phyloP scores from a whole-genome alignment of 2,113 vertebrate genomes.

The Eptesicus fuscus region DNA sequence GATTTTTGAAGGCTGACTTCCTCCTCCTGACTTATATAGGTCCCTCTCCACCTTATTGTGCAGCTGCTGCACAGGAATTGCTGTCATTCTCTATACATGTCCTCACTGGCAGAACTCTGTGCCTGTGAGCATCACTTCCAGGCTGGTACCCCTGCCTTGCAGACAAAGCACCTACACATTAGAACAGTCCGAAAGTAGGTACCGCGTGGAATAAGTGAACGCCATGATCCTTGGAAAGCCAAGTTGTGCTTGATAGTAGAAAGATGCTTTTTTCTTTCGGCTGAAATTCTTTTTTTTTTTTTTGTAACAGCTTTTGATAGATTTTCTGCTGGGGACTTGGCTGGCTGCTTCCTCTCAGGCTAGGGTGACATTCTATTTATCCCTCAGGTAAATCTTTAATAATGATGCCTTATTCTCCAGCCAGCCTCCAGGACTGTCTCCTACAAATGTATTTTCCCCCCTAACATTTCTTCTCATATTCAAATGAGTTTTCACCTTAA shows the following conservation, averaged over 20 bases:
- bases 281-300: not conserved
- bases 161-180: not conserved
- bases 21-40: not conserved
- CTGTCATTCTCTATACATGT: not conserved
- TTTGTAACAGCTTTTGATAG: not conserved
- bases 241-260: not conserved
- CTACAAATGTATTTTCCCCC: not conserved
- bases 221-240: not conserved
- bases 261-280: not conserved
- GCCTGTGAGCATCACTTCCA: not conserved
- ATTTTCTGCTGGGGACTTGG: not conserved
- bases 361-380: not conserved
- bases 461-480: not conserved
- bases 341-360: not conserved
- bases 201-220: not conserved
- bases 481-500: not conserved
- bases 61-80: not conserved
- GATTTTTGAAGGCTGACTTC: constrained; percentile 53
- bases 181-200: not conserved
- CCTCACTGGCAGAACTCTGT: not conserved
- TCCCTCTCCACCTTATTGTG: not conserved
- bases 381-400: constrained; percentile 11
- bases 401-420: not conserved
- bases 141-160: not conserved
- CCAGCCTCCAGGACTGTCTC: not conserved